These are phyloP conservation scores for Clepsis dumicolana DNA, from an alignment of 2,888 invertebrate species.

Conservation along the genomic window DNA sequence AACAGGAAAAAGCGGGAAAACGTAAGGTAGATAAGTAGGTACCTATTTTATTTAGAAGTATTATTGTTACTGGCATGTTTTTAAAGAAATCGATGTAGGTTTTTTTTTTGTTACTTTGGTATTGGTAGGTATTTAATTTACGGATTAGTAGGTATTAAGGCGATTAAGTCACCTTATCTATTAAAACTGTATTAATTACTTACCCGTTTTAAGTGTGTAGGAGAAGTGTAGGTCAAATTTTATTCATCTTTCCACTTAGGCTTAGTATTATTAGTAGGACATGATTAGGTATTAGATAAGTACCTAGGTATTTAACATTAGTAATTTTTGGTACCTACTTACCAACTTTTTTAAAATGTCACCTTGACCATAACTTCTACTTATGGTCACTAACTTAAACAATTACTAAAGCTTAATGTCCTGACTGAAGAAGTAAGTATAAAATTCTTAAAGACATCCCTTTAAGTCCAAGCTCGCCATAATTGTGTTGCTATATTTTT, in stretches of 20 bases:
- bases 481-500: constrained; percentile 76
- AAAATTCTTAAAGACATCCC: constrained; percentile 63
- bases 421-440: constrained; percentile 58
- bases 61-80: neutral
- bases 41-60: neutral
- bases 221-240: constrained; percentile 37
- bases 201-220: constrained; percentile 25
- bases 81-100: neutral
- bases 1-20: constrained; percentile 13
- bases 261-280: too few relatives aligned
- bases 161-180: constrained; percentile 28
- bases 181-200: constrained; percentile 31
- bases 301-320: neutral
- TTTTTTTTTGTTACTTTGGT: too few relatives aligned
- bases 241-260: constrained; percentile 15
- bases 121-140: neutral
- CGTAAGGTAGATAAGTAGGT: neutral
- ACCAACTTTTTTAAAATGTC: constrained; percentile 20
- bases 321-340: neutral
- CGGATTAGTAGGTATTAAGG: neutral
- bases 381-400: constrained; percentile 9
- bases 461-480: constrained; percentile 64
- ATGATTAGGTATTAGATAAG: too few relatives aligned
- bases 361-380: constrained; percentile 16
- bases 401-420: constrained; percentile 45